phyloP scores from a whole-genome alignment of 2,888 invertebrate species.

The Tyria jacobaeae region DNA sequence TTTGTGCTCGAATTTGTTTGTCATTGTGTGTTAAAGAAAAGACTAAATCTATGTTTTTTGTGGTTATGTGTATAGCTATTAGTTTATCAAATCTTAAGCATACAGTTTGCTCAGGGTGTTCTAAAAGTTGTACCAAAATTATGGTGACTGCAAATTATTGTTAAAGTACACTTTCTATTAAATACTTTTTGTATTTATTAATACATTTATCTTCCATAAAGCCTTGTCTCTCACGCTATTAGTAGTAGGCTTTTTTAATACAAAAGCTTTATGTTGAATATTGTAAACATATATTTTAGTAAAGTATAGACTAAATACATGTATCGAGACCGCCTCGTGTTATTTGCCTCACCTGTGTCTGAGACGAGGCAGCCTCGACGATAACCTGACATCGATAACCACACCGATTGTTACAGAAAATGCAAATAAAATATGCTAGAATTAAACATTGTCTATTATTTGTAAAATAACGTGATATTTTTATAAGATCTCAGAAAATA shows the following conservation, averaged over 20 bases:
- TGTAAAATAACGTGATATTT: slow-evolving; percentile 39
- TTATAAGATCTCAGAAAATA: slow-evolving; percentile 51
- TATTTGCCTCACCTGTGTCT: neutral
- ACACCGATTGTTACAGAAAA: slow-evolving; percentile 30
- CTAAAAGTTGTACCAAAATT: neutral
- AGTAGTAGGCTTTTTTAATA: neutral
- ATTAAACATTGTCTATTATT: slow-evolving; percentile 43
- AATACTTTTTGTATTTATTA: neutral
- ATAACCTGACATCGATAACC: slow-evolving; percentile 2
- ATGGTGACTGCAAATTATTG: neutral
- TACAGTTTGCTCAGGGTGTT: no score
- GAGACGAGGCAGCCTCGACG: slow-evolving; percentile 8
- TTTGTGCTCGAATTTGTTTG: neutral
- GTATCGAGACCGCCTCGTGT: neutral
- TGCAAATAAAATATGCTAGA: slow-evolving; percentile 45
- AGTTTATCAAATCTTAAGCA: no score
- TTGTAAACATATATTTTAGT: neutral
- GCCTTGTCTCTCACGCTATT: neutral
- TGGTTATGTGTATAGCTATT: neutral
- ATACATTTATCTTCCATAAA: neutral
- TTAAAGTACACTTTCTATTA: neutral
- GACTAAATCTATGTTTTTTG: neutral
- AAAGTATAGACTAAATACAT: neutral
- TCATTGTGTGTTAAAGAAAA: neutral
- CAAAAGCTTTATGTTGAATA: neutral